A percentile compares a stretch with the other conserved stretches of the same genome.
Conservation (phyloP, 1,140 invertebrate species). For the Bursaphelenchus mucronatus region DNA sequence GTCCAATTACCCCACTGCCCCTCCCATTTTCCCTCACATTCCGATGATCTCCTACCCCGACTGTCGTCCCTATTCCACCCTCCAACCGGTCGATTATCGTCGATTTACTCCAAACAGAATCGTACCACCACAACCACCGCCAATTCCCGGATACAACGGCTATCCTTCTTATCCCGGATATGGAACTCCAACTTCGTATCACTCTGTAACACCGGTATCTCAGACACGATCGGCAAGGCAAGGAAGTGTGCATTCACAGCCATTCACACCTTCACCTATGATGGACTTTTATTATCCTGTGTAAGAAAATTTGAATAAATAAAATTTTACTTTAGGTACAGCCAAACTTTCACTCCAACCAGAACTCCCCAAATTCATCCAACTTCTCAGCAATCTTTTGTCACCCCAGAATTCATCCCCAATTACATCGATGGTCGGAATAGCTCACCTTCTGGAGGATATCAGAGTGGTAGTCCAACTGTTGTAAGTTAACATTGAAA, state of each 20-base stretch:
- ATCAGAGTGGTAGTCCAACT: slow-evolving; percentile 4
- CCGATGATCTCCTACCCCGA: background rate
- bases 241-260: background rate
- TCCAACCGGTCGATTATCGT: background rate
- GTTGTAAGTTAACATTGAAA: background rate
- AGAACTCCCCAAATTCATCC: slow-evolving; percentile 10
- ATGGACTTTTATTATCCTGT: too few species aligned
- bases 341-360: background rate
- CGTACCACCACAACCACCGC: background rate
- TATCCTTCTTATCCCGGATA: too few species aligned
- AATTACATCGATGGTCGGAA: slow-evolving; percentile 6
- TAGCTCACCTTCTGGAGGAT: slow-evolving; percentile 19
- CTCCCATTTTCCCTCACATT: slow-evolving; percentile 5
- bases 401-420: background rate
- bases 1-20: slow-evolving; percentile 7
- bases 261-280: slow-evolving; percentile 4
- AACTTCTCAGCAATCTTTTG: background rate
- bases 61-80: background rate
- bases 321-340: too few species aligned
- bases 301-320: too few species aligned
- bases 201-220: too few species aligned
- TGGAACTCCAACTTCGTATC: too few species aligned
- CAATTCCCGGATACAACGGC: background rate
- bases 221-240: too few species aligned
- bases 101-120: slow-evolving; percentile 4